These are phyloP conservation scores for Perizoma flavofasciatum DNA, from an alignment of 2,888 invertebrate genomes.

Conservation along the genomic window DNA sequence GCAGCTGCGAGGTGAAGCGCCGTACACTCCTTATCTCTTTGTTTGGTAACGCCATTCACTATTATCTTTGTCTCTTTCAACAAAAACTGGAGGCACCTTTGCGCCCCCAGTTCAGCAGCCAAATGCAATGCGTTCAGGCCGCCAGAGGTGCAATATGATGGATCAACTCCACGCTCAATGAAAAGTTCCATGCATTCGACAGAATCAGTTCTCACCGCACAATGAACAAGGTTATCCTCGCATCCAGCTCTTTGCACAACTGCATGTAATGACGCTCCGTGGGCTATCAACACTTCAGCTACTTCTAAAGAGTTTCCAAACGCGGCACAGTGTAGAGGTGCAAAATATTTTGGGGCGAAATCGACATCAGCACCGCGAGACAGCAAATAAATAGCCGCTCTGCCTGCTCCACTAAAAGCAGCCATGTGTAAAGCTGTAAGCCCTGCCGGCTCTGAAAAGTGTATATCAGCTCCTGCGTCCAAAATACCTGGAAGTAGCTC, in stretches of 20 bases:
- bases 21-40: constrained; percentile 89
- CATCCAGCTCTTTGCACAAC: constrained; percentile 87
- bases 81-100: constrained; percentile 89
- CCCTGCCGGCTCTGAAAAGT: constrained; percentile 89
- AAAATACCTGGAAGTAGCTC: constrained; percentile 88
- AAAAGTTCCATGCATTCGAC: constrained; percentile 90
- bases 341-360: constrained; percentile 87
- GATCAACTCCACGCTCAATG: constrained; percentile 89
- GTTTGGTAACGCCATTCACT: constrained; percentile 87
- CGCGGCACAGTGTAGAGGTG: constrained; percentile 94
- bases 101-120: constrained; percentile 90
- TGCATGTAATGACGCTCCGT: constrained; percentile 87
- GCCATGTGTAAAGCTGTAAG: constrained; percentile 90
- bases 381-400: constrained; percentile 87
- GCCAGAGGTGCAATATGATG: constrained; percentile 89
- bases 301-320: constrained; percentile 93
- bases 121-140: constrained; percentile 92
- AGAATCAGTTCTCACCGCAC: constrained; percentile 92
- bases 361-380: constrained; percentile 88
- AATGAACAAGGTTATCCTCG: constrained; percentile 92
- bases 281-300: constrained; percentile 88
- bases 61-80: constrained; percentile 89
- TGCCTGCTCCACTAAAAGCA: constrained; percentile 89
- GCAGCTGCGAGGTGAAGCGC: constrained; percentile 94
- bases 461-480: constrained; percentile 87